Evolutionary conservation across 2,888 invertebrate species (phyloP).

Genomic region (Andrena bicolor): DNA sequence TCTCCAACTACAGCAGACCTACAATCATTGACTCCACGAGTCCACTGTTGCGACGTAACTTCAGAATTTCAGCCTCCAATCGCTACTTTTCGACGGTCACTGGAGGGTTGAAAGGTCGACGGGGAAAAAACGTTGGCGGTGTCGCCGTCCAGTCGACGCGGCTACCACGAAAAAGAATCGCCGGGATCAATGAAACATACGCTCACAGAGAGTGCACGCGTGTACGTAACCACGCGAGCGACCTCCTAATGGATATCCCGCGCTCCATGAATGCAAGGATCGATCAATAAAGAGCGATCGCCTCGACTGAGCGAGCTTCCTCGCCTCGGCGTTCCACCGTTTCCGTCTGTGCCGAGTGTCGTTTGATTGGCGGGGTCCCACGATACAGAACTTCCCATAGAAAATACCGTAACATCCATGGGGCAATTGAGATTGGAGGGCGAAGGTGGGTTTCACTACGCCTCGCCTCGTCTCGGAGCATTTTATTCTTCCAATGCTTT

Average conservation of each 20-base stretch:
- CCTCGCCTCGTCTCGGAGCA: too few species aligned
- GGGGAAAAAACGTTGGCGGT: conserved; percentile 7
- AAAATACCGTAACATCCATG: conserved; percentile 26
- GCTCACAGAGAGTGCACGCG: not conserved
- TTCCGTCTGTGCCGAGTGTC: conserved; percentile 11
- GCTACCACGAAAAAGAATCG: conserved; percentile 17
- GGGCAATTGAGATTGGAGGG: not conserved
- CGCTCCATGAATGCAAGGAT: conserved; percentile 52
- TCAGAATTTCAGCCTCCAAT: not conserved
- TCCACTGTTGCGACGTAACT: not conserved
- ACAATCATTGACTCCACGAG: not conserved
- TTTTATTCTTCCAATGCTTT: too few species aligned
- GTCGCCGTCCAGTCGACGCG: not conserved
- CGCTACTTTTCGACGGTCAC: not conserved
- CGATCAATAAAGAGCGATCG: conserved; percentile 62
- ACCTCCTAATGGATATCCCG: conserved; percentile 56
- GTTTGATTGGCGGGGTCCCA: conserved; percentile 30
- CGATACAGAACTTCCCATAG: conserved; percentile 5
- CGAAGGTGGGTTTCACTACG: too few species aligned
- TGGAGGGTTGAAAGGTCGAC: conserved; percentile 26
- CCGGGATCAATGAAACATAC: conserved; percentile 39
- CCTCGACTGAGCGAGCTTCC: conserved; percentile 35
- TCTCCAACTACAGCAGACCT: not conserved
- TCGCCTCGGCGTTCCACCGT: conserved; percentile 16
- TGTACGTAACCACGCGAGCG: conserved; percentile 19